These are phyloP conservation scores for Drosophila acutilabella DNA, from an alignment of 2,888 invertebrate genomes.

Conservation along the genomic window DNA sequence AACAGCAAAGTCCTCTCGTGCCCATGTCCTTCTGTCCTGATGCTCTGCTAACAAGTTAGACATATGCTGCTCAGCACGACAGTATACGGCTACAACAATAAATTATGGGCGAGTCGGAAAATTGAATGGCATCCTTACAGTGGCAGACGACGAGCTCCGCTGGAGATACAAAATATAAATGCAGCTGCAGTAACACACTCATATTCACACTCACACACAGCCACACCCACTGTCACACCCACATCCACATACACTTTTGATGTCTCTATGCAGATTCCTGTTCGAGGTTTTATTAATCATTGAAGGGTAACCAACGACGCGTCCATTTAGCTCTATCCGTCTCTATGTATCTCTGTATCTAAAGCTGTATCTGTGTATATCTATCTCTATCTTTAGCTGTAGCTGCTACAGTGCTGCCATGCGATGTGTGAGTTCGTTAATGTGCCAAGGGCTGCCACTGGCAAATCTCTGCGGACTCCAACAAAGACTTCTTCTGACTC, in stretches of 20 bases:
- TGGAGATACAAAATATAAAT: constrained; percentile 38
- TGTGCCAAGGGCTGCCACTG: constrained; percentile 57
- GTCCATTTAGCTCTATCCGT: constrained; percentile 39
- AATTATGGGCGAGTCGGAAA: constrained; percentile 64
- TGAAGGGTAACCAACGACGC: constrained; percentile 39
- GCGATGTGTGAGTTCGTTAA: constrained; percentile 65
- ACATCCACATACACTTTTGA: constrained; percentile 20
- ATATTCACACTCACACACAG: constrained; percentile 9
- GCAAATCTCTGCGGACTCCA: constrained; percentile 53
- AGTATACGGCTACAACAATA: constrained; percentile 61
- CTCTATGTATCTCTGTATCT: constrained; percentile 19
- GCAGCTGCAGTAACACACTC: constrained; percentile 31
- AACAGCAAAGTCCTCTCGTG: not conserved
- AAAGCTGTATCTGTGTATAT: constrained; percentile 18
- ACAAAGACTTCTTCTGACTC: constrained; percentile 44
- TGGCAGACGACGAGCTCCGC: constrained; percentile 37
- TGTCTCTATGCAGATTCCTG: constrained; percentile 54
- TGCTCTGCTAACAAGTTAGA: constrained; percentile 54
- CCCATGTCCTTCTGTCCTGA: not conserved
- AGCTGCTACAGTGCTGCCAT: constrained; percentile 28
- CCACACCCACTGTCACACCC: constrained; percentile 10
- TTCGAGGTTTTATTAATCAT: constrained; percentile 71
- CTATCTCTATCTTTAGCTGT: constrained; percentile 4
- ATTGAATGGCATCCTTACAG: constrained; percentile 63
- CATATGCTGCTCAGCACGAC: constrained; percentile 44